Conservation (phyloP, 2,797 vertebrate genomes). For the Brachyalestes nurse region DNA sequence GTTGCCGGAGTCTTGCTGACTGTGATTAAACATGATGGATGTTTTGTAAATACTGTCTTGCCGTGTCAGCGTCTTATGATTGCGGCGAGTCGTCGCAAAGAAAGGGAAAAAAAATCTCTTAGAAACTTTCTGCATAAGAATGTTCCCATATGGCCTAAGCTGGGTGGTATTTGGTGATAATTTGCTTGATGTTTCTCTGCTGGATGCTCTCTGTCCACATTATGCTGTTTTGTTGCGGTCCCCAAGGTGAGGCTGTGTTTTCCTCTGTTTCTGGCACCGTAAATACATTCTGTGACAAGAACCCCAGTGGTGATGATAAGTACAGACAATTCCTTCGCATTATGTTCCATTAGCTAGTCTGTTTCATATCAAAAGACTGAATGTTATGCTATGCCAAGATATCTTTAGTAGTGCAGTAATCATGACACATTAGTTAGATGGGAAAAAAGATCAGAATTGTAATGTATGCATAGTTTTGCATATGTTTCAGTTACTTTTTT, state of each 20-base stretch:
- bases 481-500: too few relatives aligned
- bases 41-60: conserved; percentile 18
- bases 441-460: not conserved
- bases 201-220: not conserved
- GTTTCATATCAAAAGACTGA: conserved; percentile 49
- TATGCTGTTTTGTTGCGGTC: not conserved
- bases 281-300: conserved; percentile 36
- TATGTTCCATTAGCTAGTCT: conserved; percentile 55
- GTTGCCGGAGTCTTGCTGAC: not conserved
- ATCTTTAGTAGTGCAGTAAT: not conserved
- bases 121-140: not conserved
- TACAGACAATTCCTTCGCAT: conserved; percentile 50
- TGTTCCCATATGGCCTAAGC: not conserved
- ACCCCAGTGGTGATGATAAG: conserved; percentile 42
- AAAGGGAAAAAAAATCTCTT: not conserved
- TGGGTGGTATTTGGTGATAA: not conserved
- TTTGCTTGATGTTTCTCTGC: not conserved
- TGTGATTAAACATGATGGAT: conserved; percentile 23
- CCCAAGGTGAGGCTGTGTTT: not conserved
- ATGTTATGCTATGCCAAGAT: not conserved
- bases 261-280: not conserved
- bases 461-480: not conserved
- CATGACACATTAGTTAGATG: not conserved
- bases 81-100: not conserved
- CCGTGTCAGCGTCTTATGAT: not conserved